These are phyloP conservation scores for Collichthys lucidus DNA, from an alignment of 2,113 vertebrate genomes.

Conservation along the genomic window DNA sequence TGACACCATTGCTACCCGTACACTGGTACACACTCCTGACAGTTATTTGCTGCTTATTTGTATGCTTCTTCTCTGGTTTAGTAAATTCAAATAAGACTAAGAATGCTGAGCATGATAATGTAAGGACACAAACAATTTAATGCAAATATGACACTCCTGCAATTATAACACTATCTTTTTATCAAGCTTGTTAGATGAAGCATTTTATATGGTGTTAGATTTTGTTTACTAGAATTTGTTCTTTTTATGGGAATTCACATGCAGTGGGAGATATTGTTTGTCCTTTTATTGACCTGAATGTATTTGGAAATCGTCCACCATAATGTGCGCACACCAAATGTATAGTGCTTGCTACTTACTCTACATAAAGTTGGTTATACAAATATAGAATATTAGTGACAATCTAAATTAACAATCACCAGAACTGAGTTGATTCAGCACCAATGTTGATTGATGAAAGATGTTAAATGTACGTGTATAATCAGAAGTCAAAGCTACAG, in stretches of 20 bases:
- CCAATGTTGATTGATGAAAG: not conserved
- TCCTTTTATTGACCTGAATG: no score
- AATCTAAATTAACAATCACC: not conserved
- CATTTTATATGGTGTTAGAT: not conserved
- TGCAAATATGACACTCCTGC: not conserved
- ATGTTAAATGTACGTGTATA: not conserved
- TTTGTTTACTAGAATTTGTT: not conserved
- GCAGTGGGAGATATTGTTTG: not conserved
- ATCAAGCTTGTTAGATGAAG: not conserved
- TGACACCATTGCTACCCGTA: conserved; percentile 71
- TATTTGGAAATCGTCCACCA: no score
- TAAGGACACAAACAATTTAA: not conserved
- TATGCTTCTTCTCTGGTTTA: not conserved
- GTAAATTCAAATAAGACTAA: not conserved
- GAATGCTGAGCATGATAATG: not conserved
- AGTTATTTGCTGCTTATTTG: not conserved
- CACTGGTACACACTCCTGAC: conserved; percentile 64
- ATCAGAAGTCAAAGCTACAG: not conserved
- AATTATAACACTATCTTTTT: not conserved
- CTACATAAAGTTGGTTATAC: not conserved
- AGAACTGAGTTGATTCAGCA: not conserved
- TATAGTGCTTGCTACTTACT: no score
- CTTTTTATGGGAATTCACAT: not conserved
- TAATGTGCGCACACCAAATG: no score
- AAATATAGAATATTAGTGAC: no score